Evolutionary conservation across 2,113 vertebrate genomes (phyloP), one percentile per base, ranked within the genome.

Genomic region (Casuarius casuarius): DNA sequence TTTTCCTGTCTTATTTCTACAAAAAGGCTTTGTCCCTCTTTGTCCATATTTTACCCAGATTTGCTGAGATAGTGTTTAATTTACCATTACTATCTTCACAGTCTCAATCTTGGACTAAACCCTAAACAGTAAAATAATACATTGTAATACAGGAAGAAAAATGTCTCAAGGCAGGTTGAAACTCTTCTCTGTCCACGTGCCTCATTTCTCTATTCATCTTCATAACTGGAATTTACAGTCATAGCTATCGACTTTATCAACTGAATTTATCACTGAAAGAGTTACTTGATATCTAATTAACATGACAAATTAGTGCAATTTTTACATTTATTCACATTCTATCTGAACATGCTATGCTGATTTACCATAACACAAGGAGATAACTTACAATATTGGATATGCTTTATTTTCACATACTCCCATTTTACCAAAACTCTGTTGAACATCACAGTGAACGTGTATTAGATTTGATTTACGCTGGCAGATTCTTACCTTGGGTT

Each of bases 401-500:
- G 29, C 14, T 89, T 87, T 82, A 48, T 40, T 94, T 83, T 85
- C 19, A 72, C 23, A 5, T 75, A 29, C 29, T 75, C 38, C 58
- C 80, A 25, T 70, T 90, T 78, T 61, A 40, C 14, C 40, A 51
- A 73, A 90, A 63, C 29, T 35, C 33, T 71, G 46, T 23, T 3
- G 31, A 52, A 77, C 23, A 44, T 25, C 44, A 80, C 33, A 81
- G 28, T 54, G 9, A 67, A 82, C 28, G 44, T 33, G 49, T 93
- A 14, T 46, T 68, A 0, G 2, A 44, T 33, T 95, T 44, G 63
- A 86, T 68, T 95, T 80, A 82, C 42, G 49, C 28, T 63, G 62
- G 13, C 26, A 87, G 70, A 49, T 70, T 90, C 98, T 99, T 98
- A 99, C 99, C 99, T 98, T 99, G 99, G 62, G 99, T 99, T 76